phyloP scores from a whole-genome alignment of 1,140 invertebrate species.

The Solenopsis fugax region DNA sequence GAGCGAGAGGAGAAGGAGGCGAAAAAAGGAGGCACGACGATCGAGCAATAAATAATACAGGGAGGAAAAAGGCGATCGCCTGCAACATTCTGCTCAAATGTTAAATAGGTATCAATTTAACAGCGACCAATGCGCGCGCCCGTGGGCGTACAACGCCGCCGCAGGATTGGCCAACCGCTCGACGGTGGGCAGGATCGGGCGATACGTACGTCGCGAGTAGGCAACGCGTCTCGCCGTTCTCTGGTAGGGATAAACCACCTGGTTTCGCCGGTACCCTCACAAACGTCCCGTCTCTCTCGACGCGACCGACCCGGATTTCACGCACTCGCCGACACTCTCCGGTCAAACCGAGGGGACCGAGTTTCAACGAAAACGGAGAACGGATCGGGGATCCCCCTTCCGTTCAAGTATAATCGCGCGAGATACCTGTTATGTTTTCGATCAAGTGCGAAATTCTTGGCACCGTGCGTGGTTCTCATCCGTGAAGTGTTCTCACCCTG shows the following conservation, averaged over 20 bases:
- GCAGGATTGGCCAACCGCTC: conserved; percentile 1
- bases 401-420: not conserved
- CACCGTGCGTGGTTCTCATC: not conserved
- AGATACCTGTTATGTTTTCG: conserved; percentile 30
- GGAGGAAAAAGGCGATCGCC: conserved; percentile 82
- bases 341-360: conserved; percentile 30
- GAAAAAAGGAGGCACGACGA: conserved; percentile 79
- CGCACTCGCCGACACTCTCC: conserved; percentile 46
- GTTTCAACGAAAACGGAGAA: conserved; percentile 33
- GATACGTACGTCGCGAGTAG: conserved; percentile 33
- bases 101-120: conserved; percentile 86
- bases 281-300: conserved; percentile 73
- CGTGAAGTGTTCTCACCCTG: conserved; percentile 14
- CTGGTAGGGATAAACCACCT: conserved; percentile 80
- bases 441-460: conserved; percentile 19
- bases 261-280: conserved; percentile 77
- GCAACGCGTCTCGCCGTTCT: conserved; percentile 44
- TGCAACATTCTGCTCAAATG: conserved; percentile 85
- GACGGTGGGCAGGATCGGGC: conserved; percentile 26
- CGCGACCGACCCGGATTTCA: conserved; percentile 72
- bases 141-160: conserved; percentile 75
- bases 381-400: not conserved
- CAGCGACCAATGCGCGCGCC: conserved; percentile 77
- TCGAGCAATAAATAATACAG: conserved; percentile 84
- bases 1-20: conserved; percentile 39